Base-by-base conservation (phyloP, 2,888 invertebrate species). In the Synergus gifuensis region DNA sequence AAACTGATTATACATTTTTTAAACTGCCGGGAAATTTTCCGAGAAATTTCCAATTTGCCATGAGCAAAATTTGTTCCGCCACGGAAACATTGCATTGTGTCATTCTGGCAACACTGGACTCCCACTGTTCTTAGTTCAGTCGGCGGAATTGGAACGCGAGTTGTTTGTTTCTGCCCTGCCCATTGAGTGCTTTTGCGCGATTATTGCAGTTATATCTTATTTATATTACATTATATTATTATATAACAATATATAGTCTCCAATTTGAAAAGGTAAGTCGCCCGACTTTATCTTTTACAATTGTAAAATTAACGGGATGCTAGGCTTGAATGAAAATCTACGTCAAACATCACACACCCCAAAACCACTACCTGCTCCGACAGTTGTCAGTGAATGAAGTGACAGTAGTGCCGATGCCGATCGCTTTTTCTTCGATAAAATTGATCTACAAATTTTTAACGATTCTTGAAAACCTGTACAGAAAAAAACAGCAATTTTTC, bases 81-180 rank as follows among this genome's bases (percentile, higher is more conserved):
- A 36, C 28, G 36, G 36, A 40, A 14, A 62, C 67, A 77, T 66
- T 69, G 79, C 77, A 63, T 64, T 76, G 77, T 18, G 66, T 66
- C 44, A 18, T 18, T 66, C 18, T 11, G 60, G 18, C 36, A 36
- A 36, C 36, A 36, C 5, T 36, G 36, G 36, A 36, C 36, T 36
- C 36, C 36, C 36, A 36, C 36, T 36, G 36, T 7, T 36, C 36
- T 5, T 62, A 69, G 69, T 66, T 76, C 73, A 40, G 77, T 73
- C 64, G 78, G 62, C 67, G 79, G 54, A 81, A 79, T 81, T 78
- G 79, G 79, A 81, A 81, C 79, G 66, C 73, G 69, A 64, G 73
- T 73, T 73, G 73, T 73, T 73, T 73, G 54, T 54, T 54, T 62
- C 14, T 80, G 82, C 82, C 82, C 80, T 79, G 82, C 82, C 82